Evolutionary conservation across 2,113 vertebrate species (phyloP).

Genomic region (Thryonomys swinderianus): DNA sequence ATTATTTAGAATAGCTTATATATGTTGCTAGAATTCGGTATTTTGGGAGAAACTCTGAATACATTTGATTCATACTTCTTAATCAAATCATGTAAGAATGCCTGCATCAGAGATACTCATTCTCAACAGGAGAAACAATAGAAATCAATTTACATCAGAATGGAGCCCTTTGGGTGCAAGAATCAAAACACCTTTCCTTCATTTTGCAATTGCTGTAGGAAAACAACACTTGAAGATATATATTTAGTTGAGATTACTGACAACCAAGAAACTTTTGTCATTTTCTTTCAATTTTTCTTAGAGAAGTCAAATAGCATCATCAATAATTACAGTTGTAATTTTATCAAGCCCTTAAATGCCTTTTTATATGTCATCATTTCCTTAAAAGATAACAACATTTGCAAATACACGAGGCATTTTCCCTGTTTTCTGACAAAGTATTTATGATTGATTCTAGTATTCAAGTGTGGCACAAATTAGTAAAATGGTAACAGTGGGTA

Average conservation of each 20-base stretch:
- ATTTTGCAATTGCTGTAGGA: conserved; percentile 64
- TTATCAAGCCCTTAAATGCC: conserved; percentile 79
- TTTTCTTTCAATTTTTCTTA: conserved; percentile 74
- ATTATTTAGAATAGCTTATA: conserved; percentile 37
- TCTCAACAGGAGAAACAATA: conserved; percentile 71
- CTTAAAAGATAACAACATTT: conserved; percentile 74
- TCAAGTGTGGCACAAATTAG: conserved; percentile 24
- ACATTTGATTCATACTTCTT: conserved; percentile 56
- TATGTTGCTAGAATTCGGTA: conserved; percentile 66
- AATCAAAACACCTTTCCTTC: conserved; percentile 75
- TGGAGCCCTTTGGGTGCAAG: conserved; percentile 70
- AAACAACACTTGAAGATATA: conserved; percentile 73
- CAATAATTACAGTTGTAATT: conserved; percentile 84
- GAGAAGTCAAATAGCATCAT: conserved; percentile 73
- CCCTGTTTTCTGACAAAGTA: conserved; percentile 69
- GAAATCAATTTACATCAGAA: conserved; percentile 85
- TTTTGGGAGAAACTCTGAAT: conserved; percentile 67
- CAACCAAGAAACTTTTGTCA: conserved; percentile 72
- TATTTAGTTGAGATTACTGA: conserved; percentile 82
- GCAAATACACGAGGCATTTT: conserved; percentile 72
- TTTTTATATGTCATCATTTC: conserved; percentile 79
- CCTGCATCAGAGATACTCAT: conserved; percentile 53
- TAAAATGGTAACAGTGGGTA: background rate
- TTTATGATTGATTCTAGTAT: conserved; percentile 63
- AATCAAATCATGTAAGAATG: conserved; percentile 64